Evolutionary conservation across 2,797 vertebrate genomes (phyloP).

Genomic region (Galago senegalensis): DNA sequence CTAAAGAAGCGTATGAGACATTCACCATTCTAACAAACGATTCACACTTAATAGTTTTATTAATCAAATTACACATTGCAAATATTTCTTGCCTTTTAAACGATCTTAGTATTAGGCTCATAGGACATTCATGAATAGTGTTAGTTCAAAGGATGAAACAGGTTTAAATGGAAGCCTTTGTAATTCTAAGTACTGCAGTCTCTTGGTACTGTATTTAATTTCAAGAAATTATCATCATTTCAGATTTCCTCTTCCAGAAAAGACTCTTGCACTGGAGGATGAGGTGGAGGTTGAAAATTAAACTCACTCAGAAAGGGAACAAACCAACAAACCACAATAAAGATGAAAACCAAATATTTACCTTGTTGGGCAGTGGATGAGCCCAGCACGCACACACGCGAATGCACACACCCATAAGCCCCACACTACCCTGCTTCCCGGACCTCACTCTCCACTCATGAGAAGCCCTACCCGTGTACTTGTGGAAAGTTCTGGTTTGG

Average conservation of each 20-base stretch:
- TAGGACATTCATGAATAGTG: neutral
- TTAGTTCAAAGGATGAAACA: neutral
- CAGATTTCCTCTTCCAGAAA: neutral
- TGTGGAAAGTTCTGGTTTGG: neutral
- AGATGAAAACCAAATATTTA: constrained; percentile 53
- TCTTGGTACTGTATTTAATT: neutral
- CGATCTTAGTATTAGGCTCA: neutral
- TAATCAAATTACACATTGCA: neutral
- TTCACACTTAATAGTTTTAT: neutral
- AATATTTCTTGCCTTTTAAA: neutral
- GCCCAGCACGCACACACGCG: rapidly evolving
- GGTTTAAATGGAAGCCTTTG: neutral
- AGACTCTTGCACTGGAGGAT: neutral
- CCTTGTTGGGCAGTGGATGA: neutral
- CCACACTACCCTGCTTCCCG: neutral
- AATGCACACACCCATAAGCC: neutral
- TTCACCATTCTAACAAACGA: neutral
- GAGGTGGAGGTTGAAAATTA: neutral
- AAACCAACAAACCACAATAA: constrained; percentile 24
- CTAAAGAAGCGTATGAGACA: neutral
- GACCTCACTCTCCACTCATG: neutral
- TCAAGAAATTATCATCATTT: constrained; percentile 4
- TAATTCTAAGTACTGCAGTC: neutral
- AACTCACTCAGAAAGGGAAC: neutral
- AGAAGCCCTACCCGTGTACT: neutral